Conservation (phyloP, 2,888 invertebrate species). For the Stomorhina lunata region DNA sequence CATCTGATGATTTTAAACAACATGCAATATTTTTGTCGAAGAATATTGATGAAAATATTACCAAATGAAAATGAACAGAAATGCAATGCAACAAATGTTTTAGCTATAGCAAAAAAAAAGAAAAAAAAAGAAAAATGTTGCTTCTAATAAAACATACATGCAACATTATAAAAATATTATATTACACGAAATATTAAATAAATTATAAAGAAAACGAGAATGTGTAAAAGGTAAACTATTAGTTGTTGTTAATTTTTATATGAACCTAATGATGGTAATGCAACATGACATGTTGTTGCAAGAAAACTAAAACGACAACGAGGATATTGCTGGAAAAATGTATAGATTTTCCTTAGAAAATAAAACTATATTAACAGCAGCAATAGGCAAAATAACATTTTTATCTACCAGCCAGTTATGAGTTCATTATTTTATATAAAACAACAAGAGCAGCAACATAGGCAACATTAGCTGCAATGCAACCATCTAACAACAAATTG, state of each 20-base stretch:
- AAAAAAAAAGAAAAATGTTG: too few species aligned
- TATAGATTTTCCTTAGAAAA: background rate
- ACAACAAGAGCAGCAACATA: conserved; percentile 30
- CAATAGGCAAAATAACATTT: conserved; percentile 22
- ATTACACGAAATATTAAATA: conserved; percentile 25
- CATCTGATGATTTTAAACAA: conserved; percentile 42
- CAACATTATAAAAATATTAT: conserved; percentile 44
- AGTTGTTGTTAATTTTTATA: conserved; percentile 61
- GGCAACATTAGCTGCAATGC: too few species aligned
- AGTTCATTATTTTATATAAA: conserved; percentile 58
- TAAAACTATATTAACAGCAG: conserved; percentile 13
- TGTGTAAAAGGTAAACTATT: conserved; percentile 49
- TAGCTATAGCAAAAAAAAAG: conserved; percentile 15
- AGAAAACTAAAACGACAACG: conserved; percentile 18
- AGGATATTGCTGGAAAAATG: conserved; percentile 33
- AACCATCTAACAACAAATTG: conserved; percentile 61
- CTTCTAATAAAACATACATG: conserved; percentile 41
- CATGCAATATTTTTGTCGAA: conserved; percentile 53
- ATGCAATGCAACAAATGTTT: conserved; percentile 25
- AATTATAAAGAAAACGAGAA: conserved; percentile 41
- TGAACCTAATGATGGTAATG: conserved; percentile 61
- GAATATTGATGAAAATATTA: conserved; percentile 41
- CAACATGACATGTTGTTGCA: conserved; percentile 66
- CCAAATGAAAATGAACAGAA: conserved; percentile 8
- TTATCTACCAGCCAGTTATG: conserved; percentile 49